A percentile compares a stretch with the other conserved stretches of the same genome.
phyloP scores from a whole-genome alignment of 2,888 invertebrate genomes.

The Drosophila putrida region DNA sequence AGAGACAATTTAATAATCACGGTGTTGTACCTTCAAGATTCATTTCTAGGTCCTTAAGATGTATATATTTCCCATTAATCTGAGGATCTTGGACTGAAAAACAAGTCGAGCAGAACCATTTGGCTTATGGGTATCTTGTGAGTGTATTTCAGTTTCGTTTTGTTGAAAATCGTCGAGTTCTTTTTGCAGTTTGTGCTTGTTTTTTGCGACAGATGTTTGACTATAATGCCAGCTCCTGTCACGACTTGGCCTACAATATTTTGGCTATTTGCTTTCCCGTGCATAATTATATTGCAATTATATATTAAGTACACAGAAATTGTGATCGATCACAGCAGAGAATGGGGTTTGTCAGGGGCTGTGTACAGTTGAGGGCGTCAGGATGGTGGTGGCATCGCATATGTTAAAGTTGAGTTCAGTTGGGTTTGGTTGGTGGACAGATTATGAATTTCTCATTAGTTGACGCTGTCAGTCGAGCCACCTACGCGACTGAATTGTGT shows the following conservation, averaged over 20 bases:
- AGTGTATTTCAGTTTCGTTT: conserved; percentile 32
- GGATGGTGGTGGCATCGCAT: conserved; percentile 39
- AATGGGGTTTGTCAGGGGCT: conserved; percentile 1
- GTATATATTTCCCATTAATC: too few species aligned
- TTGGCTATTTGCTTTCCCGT: conserved; percentile 66
- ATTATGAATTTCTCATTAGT: conserved; percentile 81
- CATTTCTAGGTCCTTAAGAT: too few species aligned
- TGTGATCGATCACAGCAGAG: conserved; percentile 74
- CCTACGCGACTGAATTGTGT: conserved; percentile 49
- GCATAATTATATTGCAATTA: conserved; percentile 82
- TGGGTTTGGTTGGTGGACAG: conserved; percentile 43
- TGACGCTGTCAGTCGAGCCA: conserved; percentile 46
- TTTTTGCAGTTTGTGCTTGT: conserved; percentile 27
- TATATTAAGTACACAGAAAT: conserved; percentile 79
- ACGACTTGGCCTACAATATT: conserved; percentile 60
- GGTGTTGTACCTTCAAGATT: too few species aligned
- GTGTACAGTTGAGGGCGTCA: conserved; percentile 3
- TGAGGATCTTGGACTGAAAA: too few species aligned
- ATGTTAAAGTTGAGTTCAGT: conserved; percentile 38
- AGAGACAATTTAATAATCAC: too few species aligned
- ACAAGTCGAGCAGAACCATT: too few species aligned
- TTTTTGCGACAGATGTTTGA: conserved; percentile 80
- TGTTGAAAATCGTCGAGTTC: not conserved
- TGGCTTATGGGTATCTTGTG: not conserved
- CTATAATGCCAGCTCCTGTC: conserved; percentile 32